phyloP scores from a whole-genome alignment of 2,888 invertebrate genomes.

The Cataglyphis cursor region DNA sequence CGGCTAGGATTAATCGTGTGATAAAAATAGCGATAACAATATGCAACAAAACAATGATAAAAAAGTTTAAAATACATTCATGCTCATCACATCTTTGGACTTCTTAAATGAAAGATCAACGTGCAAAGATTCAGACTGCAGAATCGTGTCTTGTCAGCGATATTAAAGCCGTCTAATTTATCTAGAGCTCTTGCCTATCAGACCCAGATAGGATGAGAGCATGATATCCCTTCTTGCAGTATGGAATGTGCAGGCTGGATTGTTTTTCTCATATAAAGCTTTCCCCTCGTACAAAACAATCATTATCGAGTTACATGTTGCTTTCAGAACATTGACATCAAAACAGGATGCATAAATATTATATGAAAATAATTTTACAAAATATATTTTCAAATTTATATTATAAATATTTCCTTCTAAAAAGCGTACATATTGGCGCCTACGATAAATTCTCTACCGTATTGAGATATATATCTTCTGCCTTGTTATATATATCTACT shows the following conservation, averaged over 20 bases:
- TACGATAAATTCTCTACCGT: not conserved
- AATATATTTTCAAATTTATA: not conserved
- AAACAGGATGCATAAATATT: conserved; percentile 2
- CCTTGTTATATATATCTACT: not conserved
- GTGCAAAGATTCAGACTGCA: conserved; percentile 13
- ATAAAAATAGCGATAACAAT: not conserved
- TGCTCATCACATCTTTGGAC: not conserved
- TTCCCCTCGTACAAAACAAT: conserved; percentile 20
- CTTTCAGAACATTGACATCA: conserved; percentile 6
- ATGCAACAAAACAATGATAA: not conserved
- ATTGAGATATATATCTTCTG: not conserved
- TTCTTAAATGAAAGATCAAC: not conserved
- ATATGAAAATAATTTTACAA: not conserved
- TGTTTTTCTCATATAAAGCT: conserved; percentile 29
- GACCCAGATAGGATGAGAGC: not conserved
- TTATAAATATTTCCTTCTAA: not conserved
- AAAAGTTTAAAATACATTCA: not conserved
- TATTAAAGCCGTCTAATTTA: conserved; percentile 44
- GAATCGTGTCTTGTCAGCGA: conserved; percentile 59
- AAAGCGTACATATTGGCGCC: not conserved
- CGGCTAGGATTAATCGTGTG: not conserved
- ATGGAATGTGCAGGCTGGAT: conserved; percentile 53
- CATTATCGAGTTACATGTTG: conserved; percentile 18
- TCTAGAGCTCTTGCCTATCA: conserved; percentile 44
- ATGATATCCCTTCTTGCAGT: conserved; percentile 33